A percentile compares a stretch with the other conserved stretches of the same genome.
Evolutionary conservation across 1,140 invertebrate genomes (phyloP).

Genomic region (Coenobita brevimanus): DNA sequence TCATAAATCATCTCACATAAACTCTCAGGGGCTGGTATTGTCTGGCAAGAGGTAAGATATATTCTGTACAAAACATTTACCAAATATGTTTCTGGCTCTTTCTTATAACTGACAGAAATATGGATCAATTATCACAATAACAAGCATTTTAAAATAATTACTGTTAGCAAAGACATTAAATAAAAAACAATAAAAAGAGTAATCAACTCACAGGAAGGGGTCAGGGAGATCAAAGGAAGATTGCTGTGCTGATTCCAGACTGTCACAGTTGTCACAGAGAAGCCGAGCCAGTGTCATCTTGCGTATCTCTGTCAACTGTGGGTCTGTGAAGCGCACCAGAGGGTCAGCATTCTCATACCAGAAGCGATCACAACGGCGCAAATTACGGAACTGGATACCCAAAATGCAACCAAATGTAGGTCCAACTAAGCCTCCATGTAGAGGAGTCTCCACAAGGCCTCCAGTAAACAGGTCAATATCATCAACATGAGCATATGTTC

Average conservation of each 20-base stretch:
- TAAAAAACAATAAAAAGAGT: too few species aligned
- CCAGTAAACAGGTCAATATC: conserved; percentile 76
- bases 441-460: conserved; percentile 76
- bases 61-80: too few species aligned
- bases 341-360: conserved; percentile 81
- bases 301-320: conserved; percentile 93
- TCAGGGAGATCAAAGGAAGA: conserved; percentile 89
- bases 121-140: too few species aligned
- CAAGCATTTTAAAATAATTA: too few species aligned
- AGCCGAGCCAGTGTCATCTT: conserved; percentile 92
- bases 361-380: conserved; percentile 92
- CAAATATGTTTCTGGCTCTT: too few species aligned
- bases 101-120: too few species aligned
- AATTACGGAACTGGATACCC: conserved; percentile 77
- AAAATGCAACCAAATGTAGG: conserved; percentile 79
- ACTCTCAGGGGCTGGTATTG: too few species aligned
- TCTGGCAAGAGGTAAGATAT: too few species aligned
- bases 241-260: conserved; percentile 87
- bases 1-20: too few species aligned
- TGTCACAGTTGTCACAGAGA: conserved; percentile 94
- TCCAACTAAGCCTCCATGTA: conserved; percentile 76
- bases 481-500: conserved; percentile 76
- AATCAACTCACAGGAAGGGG: conserved; percentile 77
- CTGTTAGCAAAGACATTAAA: too few species aligned
- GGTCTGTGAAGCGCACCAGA: conserved; percentile 76